These are phyloP conservation scores for Periophthalmus modestus DNA, from an alignment of 2,113 vertebrate genomes.

Conservation along the genomic window DNA sequence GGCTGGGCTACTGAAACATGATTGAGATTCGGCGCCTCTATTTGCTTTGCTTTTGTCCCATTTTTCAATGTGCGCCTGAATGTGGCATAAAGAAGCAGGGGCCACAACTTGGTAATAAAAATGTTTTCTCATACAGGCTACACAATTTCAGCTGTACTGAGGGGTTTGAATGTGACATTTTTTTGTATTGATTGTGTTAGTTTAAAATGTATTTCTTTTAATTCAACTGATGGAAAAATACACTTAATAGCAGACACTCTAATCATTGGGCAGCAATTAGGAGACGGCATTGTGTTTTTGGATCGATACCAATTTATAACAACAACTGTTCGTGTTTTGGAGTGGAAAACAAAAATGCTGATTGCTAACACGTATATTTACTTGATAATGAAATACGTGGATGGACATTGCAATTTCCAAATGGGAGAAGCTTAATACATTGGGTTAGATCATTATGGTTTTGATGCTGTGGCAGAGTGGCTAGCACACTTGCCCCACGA, in stretches of 20 bases:
- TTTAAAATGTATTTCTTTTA: no score
- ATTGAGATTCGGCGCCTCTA: conserved; percentile 31
- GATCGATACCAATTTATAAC: not conserved
- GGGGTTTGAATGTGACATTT: not conserved
- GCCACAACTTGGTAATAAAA: conserved; percentile 38
- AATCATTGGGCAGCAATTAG: not conserved
- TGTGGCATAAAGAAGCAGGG: conserved; percentile 41
- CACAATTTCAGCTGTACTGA: conserved; percentile 10
- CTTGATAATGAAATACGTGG: not conserved
- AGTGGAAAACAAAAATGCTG: not conserved
- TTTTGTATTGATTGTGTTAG: not conserved
- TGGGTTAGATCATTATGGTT: no score
- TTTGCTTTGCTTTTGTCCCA: conserved; percentile 42
- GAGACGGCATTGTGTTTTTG: not conserved
- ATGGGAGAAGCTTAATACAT: no score
- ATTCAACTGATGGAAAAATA: not conserved
- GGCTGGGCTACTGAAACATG: conserved; percentile 34
- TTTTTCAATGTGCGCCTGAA: conserved; percentile 45
- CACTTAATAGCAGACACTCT: not conserved
- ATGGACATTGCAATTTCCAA: not conserved
- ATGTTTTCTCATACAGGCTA: conserved; percentile 41
- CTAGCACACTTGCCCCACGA: no score
- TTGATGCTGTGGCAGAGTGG: no score
- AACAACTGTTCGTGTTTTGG: not conserved
- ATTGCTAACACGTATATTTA: not conserved